Evolutionary conservation across 1,140 invertebrate genomes (phyloP), one percentile per base, ranked within the genome.

Genomic region (Drosophila sproati): DNA sequence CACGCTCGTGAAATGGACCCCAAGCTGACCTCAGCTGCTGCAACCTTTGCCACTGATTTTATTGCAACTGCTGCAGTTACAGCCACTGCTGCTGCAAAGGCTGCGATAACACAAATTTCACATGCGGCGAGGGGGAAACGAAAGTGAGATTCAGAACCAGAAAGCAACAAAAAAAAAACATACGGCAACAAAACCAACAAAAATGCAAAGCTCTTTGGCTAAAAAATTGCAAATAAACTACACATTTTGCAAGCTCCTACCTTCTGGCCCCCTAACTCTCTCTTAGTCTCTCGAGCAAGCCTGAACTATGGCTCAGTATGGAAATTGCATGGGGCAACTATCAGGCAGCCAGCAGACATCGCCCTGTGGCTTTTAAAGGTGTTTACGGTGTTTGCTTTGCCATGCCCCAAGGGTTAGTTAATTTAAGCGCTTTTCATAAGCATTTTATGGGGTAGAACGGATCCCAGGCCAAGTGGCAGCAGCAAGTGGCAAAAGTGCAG

Each of bases 11-110:
- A 69, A 87, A 56, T 69, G 76, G 74, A 83, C 72, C 78, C 82
- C 82, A 59, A 80, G 73, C 83, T 86, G 82, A 86, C 82, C 83
- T 88, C 83, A 88, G 83, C 82, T 88, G 83, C 77, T 71, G 73
- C 83, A 87, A 83, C 83, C 83, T 88, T 88, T 88, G 83, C 83
- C 83, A 89, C 83, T 88, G 83, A 88, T 88, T 88, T 88, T 88
- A 89, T 86, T 86, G 82, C 81, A 83, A 67, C 81, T 70, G 73
- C 76, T 63, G 80, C 82, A 86, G 78, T 80, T 80, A 75, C 81
- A 67, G 73, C 76, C 59, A 71, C 82, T 80, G 69, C 83, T 83
- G 83, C 83, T 85, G 82, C 82, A 86, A 81, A 76, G 68, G 63
- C 64, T 81, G 80, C 85, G 83, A 88, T 88, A 88, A 88, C 83